Base-by-base conservation (phyloP, 53 echinoderm and acorn worm genomes). In the Zoroaster sp. region DNA sequence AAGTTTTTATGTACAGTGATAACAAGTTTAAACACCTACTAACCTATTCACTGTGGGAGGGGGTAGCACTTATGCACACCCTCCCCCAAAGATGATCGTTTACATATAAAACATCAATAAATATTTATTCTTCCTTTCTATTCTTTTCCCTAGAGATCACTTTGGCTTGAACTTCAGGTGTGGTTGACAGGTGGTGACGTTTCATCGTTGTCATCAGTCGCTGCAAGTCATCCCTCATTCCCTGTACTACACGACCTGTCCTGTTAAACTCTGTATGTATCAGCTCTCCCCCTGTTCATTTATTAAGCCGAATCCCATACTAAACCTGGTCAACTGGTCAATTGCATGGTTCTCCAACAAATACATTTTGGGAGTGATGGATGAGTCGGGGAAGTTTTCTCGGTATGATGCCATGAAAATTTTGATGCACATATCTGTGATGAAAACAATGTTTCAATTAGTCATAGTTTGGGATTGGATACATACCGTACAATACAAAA, bases 241-340 rank as follows among this genome's bases (percentile, higher is more conserved):
- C 75, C 11, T 41, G 39, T 38, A 87, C 74, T 35, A 49, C 42
- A 35, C 87, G 54, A 2, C 74, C 74, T 13, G 74, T 72, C 33
- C 83, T 82, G 34, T 90, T 90, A 30, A 80, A 75, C 44, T 72
- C 75, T 0, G 90, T 81, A 63, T 90, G 90, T 3, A 90, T 90
- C 0, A 52, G 45, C 33, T 90, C 90, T 0, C 90, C 90, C 90
- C 90, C 38, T 90, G 90, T 28, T 90, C 90, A 37, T 74, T 74
- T 1, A 90, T 74, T 0, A 74, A 83, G 17, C 90, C 90, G 13
- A 83, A 53, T 1, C 83, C 90, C 28, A 73, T 40, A 2, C 59
- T 40, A 55, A 81, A 90, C 31, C 40, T 52, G 1, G 49, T n/a
- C 20, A 90, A 32, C 74, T 75, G 73, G 1, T 54, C 43, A 2